phyloP scores from a whole-genome alignment of 1,140 invertebrate species.

The Bombus picipes region DNA sequence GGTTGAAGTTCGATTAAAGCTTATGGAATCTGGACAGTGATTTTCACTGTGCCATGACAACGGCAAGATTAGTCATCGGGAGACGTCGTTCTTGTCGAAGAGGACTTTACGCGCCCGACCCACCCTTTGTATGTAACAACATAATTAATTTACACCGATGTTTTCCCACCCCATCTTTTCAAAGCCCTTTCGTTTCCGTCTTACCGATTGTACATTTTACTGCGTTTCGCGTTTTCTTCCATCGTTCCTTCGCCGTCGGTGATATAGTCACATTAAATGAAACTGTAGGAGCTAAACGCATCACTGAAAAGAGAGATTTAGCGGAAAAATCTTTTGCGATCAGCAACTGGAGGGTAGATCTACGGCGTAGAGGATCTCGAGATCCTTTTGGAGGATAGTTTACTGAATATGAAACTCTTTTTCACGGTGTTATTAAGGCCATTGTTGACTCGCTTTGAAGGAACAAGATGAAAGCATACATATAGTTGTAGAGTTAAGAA shows the following conservation, averaged over 20 bases:
- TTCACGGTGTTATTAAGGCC: neutral
- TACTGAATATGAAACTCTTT: neutral
- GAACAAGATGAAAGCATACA: neutral
- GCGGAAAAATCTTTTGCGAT: neutral
- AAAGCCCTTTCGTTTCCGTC: too few relatives aligned
- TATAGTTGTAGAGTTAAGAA: too few relatives aligned
- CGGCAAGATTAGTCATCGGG: neutral
- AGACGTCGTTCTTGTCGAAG: neutral
- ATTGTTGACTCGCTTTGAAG: neutral
- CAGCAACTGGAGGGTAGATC: neutral
- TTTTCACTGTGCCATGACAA: conserved; percentile 2
- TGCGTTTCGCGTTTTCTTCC: too few relatives aligned
- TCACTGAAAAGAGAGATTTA: neutral
- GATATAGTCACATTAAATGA: too few relatives aligned
- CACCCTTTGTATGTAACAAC: too few relatives aligned
- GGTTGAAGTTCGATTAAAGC: conserved; percentile 28
- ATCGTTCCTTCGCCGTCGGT: too few relatives aligned
- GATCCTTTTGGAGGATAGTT: neutral
- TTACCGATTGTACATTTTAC: too few relatives aligned
- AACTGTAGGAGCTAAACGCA: neutral
- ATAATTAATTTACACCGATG: too few relatives aligned
- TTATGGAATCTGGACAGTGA: neutral
- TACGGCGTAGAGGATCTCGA: neutral
- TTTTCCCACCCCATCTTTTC: too few relatives aligned
- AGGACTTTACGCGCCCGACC: neutral